phyloP scores from a whole-genome alignment of 2,888 invertebrate genomes.

The Altica lythri region DNA sequence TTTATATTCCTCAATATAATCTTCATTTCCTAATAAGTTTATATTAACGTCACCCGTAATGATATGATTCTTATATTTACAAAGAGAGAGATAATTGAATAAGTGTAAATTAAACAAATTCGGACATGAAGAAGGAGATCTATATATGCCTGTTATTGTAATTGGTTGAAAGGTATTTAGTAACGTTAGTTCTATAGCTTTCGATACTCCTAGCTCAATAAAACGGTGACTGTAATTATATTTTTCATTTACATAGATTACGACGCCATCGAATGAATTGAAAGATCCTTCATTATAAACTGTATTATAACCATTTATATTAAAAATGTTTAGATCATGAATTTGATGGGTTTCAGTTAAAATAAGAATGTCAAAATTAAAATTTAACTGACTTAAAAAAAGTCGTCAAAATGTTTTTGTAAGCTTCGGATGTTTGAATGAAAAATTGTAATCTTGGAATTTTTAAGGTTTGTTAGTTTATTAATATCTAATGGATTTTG shows the following conservation, averaged over 20 bases:
- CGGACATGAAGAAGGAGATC: neutral
- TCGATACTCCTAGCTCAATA: neutral
- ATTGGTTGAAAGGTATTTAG: neutral
- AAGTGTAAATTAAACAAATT: neutral
- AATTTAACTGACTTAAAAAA: neutral
- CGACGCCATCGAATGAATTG: neutral
- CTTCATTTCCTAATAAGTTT: neutral
- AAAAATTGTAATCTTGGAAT: neutral
- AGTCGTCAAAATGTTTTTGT: neutral
- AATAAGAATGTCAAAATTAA: neutral
- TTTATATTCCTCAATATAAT: neutral
- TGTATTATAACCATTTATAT: neutral
- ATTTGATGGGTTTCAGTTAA: no score
- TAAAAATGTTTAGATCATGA: neutral
- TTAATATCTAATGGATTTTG: neutral
- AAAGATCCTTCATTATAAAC: neutral
- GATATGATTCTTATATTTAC: neutral
- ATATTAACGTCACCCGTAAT: neutral
- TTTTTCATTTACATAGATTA: neutral
- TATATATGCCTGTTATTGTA: neutral
- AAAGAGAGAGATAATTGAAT: neutral
- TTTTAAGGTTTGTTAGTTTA: neutral
- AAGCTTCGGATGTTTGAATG: neutral
- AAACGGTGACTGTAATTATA: neutral
- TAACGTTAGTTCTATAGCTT: neutral